These are phyloP conservation scores for Lagopus leucura DNA, from an alignment of 2,113 vertebrate genomes.

Conservation along the genomic window DNA sequence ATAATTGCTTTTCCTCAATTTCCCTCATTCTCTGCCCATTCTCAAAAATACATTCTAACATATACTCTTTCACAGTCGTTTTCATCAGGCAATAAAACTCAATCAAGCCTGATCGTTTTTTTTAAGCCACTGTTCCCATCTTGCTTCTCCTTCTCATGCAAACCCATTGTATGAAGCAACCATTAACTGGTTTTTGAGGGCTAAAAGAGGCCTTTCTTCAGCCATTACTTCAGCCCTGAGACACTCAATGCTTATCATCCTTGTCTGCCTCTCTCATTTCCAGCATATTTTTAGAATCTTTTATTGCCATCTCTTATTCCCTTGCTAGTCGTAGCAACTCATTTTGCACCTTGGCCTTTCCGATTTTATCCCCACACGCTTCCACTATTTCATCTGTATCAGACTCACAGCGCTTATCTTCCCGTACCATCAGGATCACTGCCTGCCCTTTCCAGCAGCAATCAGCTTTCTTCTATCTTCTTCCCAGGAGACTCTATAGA, in stretches of 20 bases:
- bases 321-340: not conserved
- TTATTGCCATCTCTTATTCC: not conserved
- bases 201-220: not conserved
- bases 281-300: not conserved
- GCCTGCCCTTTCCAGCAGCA: not conserved
- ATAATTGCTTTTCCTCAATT: not conserved
- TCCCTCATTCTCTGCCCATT: not conserved
- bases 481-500: not conserved
- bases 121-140: not conserved
- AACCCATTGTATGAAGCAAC: not conserved
- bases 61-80: not conserved
- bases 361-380: not conserved
- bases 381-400: not conserved
- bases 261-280: not conserved
- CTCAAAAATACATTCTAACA: not conserved
- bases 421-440: not conserved
- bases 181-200: not conserved
- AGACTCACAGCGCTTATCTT: not conserved
- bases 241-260: not conserved
- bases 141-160: not conserved
- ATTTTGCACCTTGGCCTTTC: not conserved
- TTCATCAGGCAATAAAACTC: not conserved
- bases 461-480: not conserved
- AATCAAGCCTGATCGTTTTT: not conserved
- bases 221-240: not conserved